Conservation (phyloP, 2,113 vertebrate genomes). For the Urocynchramus pylzowi region DNA sequence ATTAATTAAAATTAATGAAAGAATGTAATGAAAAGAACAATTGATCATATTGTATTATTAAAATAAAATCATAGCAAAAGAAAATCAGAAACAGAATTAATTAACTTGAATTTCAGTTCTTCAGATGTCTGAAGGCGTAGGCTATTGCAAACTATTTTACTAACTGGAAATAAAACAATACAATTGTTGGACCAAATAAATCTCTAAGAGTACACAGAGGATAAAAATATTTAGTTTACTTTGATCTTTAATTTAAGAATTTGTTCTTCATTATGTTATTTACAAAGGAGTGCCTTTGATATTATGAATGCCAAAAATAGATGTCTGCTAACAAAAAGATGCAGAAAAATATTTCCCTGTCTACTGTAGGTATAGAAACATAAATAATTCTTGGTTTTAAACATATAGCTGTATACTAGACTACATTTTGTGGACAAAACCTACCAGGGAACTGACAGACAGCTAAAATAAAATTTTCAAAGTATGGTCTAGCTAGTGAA, state of each 20-base stretch:
- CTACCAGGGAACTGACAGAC: not conserved
- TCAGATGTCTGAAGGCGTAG: not conserved
- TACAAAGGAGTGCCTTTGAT: not conserved
- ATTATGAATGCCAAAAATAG: not conserved
- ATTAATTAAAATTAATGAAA: slow-evolving; percentile 9
- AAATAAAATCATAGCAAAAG: not conserved
- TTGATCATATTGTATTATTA: not conserved
- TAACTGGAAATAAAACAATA: not conserved
- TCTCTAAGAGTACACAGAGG: not conserved
- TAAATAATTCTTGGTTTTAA: not conserved
- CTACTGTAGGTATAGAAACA: not conserved
- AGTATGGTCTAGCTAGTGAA: not conserved
- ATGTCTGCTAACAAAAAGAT: not conserved
- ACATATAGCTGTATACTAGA: not conserved
- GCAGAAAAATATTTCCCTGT: not conserved
- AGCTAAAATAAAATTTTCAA: not conserved
- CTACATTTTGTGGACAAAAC: not conserved
- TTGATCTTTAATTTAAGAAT: not conserved
- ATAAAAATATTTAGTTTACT: not conserved
- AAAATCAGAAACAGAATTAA: not conserved
- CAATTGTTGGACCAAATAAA: not conserved
- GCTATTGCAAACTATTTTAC: not conserved
- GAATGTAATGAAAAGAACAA: not conserved
- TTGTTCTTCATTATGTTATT: not conserved
- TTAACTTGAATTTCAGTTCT: not conserved